Conservation (phyloP, 1,140 invertebrate species). For the Gonatopus flavifemur region DNA sequence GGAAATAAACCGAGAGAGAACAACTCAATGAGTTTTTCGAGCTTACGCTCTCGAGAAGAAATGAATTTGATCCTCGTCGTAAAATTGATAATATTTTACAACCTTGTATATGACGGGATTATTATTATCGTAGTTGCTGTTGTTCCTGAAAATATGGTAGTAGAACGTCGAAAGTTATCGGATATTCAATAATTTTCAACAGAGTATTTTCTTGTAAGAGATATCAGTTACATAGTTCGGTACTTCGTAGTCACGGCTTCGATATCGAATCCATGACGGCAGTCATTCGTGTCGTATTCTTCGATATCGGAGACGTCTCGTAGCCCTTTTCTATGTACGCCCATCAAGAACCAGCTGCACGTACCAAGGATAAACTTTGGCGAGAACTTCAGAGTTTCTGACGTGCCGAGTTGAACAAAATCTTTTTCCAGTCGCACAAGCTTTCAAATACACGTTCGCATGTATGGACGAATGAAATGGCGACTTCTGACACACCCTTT, state of each 20-base stretch:
- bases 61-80: no score
- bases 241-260: background rate
- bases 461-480: constrained; percentile 2
- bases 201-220: no score
- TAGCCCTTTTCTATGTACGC: no score
- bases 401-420: constrained; percentile 13
- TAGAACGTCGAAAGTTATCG: no score
- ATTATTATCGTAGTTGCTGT: no score
- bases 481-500: constrained; percentile 1
- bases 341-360: constrained; percentile 40
- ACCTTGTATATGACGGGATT: no score
- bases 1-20: no score
- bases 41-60: no score
- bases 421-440: constrained; percentile 9
- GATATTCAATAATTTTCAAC: no score
- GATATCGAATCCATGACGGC: constrained; percentile 4
- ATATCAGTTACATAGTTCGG: constrained; percentile 3
- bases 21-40: no score
- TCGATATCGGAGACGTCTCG: constrained; percentile 15
- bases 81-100: no score
- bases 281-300: constrained; percentile 9
- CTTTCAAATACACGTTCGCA: background rate
- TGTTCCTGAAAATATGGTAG: no score
- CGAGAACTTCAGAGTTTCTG: constrained; percentile 16
- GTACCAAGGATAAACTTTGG: constrained; percentile 47